A percentile compares a stretch with the other conserved stretches of the same genome.
Conservation (phyloP, 2,888 invertebrate genomes). For the Spodoptera exigua region DNA sequence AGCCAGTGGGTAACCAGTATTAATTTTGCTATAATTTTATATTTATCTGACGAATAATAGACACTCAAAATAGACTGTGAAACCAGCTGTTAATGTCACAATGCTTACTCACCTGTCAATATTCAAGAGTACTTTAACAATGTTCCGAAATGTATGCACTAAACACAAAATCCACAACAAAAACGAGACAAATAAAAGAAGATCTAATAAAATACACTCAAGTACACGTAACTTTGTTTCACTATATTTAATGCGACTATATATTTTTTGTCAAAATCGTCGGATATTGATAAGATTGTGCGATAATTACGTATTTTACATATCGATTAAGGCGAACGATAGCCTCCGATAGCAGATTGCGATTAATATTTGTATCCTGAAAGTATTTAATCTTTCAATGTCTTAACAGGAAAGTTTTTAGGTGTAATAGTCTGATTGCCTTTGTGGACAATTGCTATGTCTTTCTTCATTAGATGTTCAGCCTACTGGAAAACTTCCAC, state of each 20-base stretch:
- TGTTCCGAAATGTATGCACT: constrained; percentile 6
- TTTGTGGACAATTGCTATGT: not conserved
- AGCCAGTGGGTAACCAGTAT: too few species aligned
- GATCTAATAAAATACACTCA: constrained; percentile 17
- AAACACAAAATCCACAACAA: constrained; percentile 9
- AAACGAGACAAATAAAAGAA: not conserved
- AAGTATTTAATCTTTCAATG: constrained; percentile 5
- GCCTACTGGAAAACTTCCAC: too few species aligned
- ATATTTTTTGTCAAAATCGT: constrained; percentile 60
- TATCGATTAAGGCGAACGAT: constrained; percentile 54
- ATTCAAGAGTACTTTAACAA: too few species aligned
- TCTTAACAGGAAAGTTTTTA: not conserved
- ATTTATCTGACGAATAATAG: too few species aligned
- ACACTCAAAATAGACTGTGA: too few species aligned
- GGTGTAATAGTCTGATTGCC: not conserved
- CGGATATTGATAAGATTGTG: constrained; percentile 66
- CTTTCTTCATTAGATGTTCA: too few species aligned
- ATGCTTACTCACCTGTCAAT: too few species aligned
- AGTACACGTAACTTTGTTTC: constrained; percentile 24
- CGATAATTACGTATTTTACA: constrained; percentile 67
- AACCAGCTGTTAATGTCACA: too few species aligned
- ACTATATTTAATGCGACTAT: constrained; percentile 48
- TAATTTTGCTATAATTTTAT: too few species aligned
- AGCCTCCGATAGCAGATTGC: constrained; percentile 30
- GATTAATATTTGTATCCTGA: constrained; percentile 11